Evolutionary conservation across 2,113 vertebrate genomes (phyloP).

Genomic region (Empidonax alnorum): DNA sequence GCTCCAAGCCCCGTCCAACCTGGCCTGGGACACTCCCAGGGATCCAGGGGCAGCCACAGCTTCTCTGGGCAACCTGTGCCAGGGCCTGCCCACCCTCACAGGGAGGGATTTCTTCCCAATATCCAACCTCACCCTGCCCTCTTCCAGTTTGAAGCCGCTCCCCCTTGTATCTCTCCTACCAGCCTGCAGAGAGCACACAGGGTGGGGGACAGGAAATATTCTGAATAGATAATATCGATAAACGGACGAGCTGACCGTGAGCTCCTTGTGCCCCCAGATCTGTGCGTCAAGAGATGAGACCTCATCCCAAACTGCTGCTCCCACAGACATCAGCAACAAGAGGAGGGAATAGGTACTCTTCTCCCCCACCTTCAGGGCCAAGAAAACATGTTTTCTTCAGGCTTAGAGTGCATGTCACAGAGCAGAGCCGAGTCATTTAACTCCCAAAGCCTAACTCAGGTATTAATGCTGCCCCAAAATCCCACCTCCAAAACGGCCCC

Average conservation of each 20-base stretch:
- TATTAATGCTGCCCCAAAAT: background rate
- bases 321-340: background rate
- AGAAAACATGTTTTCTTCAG: background rate
- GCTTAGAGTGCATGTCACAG: background rate
- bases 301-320: background rate
- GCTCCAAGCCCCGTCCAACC: rapidly evolving
- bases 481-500: background rate
- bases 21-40: background rate
- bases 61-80: background rate
- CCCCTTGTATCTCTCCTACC: background rate
- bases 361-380: background rate
- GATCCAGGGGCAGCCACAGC: background rate
- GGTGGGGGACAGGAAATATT: background rate
- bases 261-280: background rate
- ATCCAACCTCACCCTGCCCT: background rate
- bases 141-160: background rate
- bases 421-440: background rate
- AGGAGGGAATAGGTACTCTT: background rate
- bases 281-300: background rate
- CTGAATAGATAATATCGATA: background rate
- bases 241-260: background rate
- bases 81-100: background rate
- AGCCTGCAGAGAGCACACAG: background rate
- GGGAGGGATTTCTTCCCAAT: background rate
- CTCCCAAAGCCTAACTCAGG: background rate